Percentiles rank a stretch among this genome's conserved stretches.
phyloP scores from a whole-genome alignment of 2,888 invertebrate genomes.

The Athripsodes cinereus region DNA sequence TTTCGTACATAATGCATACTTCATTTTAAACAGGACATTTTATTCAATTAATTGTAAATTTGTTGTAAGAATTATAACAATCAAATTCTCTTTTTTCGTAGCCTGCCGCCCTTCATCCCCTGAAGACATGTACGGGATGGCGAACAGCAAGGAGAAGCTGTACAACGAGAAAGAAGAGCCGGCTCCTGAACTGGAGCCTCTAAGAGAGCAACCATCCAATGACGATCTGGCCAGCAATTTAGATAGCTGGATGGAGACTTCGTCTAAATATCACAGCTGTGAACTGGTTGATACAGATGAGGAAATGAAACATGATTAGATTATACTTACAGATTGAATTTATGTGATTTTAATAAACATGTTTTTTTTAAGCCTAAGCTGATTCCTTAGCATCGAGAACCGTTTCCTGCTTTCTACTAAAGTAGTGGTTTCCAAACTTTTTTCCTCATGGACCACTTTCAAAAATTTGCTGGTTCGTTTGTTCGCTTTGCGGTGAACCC shows the following conservation, averaged over 20 bases:
- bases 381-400: no score
- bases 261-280: slow-evolving; percentile 71
- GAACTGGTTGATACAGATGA: slow-evolving; percentile 64
- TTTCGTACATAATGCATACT: no score
- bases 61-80: neutral
- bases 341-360: no score
- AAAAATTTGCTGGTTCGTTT: no score
- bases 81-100: slow-evolving; percentile 1
- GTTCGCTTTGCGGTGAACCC: no score
- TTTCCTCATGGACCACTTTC: no score
- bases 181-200: slow-evolving; percentile 55
- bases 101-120: slow-evolving; percentile 35
- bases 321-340: neutral
- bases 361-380: no score
- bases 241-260: slow-evolving; percentile 68
- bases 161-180: slow-evolving; percentile 18
- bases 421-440: no score
- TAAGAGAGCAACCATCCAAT: slow-evolving; percentile 58
- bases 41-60: no score
- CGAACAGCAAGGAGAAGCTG: slow-evolving; percentile 17
- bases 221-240: slow-evolving; percentile 62
- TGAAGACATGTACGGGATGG: slow-evolving; percentile 29
- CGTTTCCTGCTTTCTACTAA: no score
- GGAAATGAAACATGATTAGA: slow-evolving; percentile 32
- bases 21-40: neutral